Base-by-base conservation (phyloP, 2,797 vertebrate species). In the Botia almorhae region DNA sequence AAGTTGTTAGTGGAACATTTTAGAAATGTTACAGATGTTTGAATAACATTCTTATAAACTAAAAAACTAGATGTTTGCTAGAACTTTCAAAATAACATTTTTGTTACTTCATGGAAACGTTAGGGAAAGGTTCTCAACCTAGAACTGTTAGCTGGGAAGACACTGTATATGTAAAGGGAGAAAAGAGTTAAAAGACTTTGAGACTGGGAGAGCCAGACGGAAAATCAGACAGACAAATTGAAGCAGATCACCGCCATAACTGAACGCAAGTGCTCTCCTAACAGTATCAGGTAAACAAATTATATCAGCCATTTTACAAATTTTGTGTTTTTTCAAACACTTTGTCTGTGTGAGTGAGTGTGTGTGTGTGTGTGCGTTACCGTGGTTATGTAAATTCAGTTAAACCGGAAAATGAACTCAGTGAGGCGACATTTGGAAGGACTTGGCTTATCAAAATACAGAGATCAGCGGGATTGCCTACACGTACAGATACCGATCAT, bases 311-410 rank as follows among this genome's bases (percentile, higher is more conserved):
- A 50, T 75, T 23, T 12, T 75, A 81, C 69, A 81, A 61, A 81
- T 81, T 69, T 76, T 71, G 39, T 70, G 73, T 76, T 73, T 81
- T 81, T 82, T 48, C 73, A 56, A 81, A 55, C 33, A 50, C 63
- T 82, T 78, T 58, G 60, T 77, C 56, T 67, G 46, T 82, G 74
- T 69, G 67, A 69, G 74, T 61, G 64, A 76, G 67, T 67, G 68
- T 65, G 68, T 43, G 39, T 43, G 39, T 43, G 39, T 43, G 39
- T 43, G 39, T 43, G 39, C 7, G 39, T 78, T 53, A 33, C 29
- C 46, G 60, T 43, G 29, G 56, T 69, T 50, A 75, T 56, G 33
- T 43, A 58, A 56, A 69, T 76, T n/a, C 29, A 69, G 16, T 21
- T 16, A 21, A 68, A 75, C 46, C 50, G 36, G 29, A 53, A 74